Base-by-base conservation (phyloP, 2,113 vertebrate genomes). In the Chrysemys picta region DNA sequence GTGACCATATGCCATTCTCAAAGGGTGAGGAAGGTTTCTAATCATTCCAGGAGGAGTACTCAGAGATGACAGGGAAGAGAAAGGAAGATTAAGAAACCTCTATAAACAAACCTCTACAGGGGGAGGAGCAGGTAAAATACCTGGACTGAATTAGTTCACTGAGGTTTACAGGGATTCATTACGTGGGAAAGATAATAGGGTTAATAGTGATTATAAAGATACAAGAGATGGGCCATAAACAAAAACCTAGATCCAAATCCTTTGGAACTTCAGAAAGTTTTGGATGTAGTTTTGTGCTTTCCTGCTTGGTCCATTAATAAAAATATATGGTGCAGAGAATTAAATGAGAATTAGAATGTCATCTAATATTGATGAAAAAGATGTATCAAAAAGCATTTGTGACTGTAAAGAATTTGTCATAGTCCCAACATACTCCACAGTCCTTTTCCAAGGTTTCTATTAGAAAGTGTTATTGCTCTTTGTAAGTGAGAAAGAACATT, bases 1-100 rank as follows among this genome's bases (percentile, higher is more conserved):
- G 96, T 94, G 95, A 92, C 88, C 3, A 1, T 69, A 54, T 89
- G 86, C 89, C 53, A 53, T 89, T 91, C 94, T 59, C 50, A 45
- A 95, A 92, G 89, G 92, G 91, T n/a, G 62, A 90, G n/a, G 91
- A 93, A 96, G 93, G 90, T 81, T 97, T 97, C 96, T 97, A 97
- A 97, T 97, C 94, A 65, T 42, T 82, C 87, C 90, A 96, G 95
- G 84, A 94, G 89, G 87, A 91, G 88, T 84, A 65, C 65, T 65
- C 22, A 2, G 80, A 92, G 88, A 47, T 94, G 94, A 97, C 93
- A 98, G 88, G 53, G 25, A 38, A 88, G 87, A 72, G 94, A 90
- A 96, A 35, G 57, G 54, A 96, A 84, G 92, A 93, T 97, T 87
- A 86, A 96, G 92, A 92, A 86, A 72, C 69, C 76, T 75, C 93